Base-by-base conservation (phyloP, 2,113 vertebrate species). In the Oncorhynchus masou region DNA sequence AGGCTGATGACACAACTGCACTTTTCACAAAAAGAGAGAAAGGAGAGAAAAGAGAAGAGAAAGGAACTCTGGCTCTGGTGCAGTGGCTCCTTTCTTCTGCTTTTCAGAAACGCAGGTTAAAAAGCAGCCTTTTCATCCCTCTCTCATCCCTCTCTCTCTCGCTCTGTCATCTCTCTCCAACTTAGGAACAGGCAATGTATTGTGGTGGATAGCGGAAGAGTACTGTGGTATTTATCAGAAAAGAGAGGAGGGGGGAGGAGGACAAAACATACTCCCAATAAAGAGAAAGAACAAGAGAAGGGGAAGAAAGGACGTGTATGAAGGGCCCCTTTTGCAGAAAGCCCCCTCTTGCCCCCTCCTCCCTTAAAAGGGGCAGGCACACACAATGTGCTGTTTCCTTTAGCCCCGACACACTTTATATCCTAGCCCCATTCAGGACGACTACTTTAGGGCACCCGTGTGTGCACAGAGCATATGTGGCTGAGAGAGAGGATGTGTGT, bases 221-320 rank as follows among this genome's bases (percentile, higher is more conserved):
- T 93, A 93, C 90, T 88, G 91, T 93, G 91, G 91, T 91, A 92
- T 94, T 94, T 94, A 93, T 92, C 89, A 90, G 87, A 90, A 90
- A 85, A 81, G 73, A 85, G 85, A 29, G 76, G 49, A 54, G 12
- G 12, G 74, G 71, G 49, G 49, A 22, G 83, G 31, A 86, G 86
- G 88, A 93, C 90, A 92, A 93, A 92, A 94, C 88, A 92, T 88
- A 90, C 86, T 91, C 81, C 85, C 90, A 93, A 93, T 92, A 92
- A 93, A 94, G 91, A 92, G 89, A 92, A 84, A 91, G 89, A 92
- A 94, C 89, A 93, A 91, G 91, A 93, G 90, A 89, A 88, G 82
- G 84, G 79, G 83, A 92, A 92, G 89, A 93, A 93, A 93, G 87
- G 89, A 93, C 88, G 89, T 88, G 86, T 86, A 90, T 91, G 90